phyloP scores from a whole-genome alignment of 53 echinoderm and acorn worm species.

The Paracentrotus lividus region DNA sequence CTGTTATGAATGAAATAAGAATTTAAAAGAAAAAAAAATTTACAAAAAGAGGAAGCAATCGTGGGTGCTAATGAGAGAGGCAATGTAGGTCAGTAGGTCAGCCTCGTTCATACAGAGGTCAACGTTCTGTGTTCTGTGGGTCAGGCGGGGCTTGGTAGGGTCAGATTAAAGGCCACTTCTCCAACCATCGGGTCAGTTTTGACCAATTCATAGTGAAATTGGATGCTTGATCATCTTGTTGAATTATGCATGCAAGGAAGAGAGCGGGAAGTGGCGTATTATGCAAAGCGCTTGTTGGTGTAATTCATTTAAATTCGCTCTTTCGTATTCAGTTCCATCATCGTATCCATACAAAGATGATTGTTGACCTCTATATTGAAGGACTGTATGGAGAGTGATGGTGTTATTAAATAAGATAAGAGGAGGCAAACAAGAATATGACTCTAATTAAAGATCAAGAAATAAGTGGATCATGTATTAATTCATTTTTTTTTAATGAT shows the following conservation, averaged over 20 bases:
- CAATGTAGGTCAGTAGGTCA: conserved; percentile 68
- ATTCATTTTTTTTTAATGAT: no score
- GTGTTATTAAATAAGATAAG: background rate
- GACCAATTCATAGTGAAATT: conserved; percentile 29
- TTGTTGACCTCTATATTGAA: conserved; percentile 37
- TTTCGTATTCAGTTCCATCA: background rate
- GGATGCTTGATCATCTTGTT: conserved; percentile 23
- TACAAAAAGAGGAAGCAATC: conserved; percentile 63
- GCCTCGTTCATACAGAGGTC: conserved; percentile 33
- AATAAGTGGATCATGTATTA: no score
- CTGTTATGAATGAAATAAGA: conserved; percentile 9
- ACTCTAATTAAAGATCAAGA: no score
- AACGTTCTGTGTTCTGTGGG: conserved; percentile 26
- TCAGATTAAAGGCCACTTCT: conserved; percentile 57
- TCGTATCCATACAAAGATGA: background rate
- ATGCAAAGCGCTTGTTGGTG: conserved; percentile 14
- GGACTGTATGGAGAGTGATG: background rate
- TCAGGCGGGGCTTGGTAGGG: conserved; percentile 53
- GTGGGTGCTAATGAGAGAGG: conserved; percentile 62
- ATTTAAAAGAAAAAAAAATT: conserved; percentile 26
- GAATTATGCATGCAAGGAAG: conserved; percentile 61
- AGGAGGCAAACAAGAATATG: no score
- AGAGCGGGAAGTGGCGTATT: conserved; percentile 34
- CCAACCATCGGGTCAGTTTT: conserved; percentile 40
- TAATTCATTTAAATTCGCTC: conserved; percentile 56